These are phyloP conservation scores for Cremastinae sp. DNA, from an alignment of 2,888 invertebrate species.

Conservation along the genomic window DNA sequence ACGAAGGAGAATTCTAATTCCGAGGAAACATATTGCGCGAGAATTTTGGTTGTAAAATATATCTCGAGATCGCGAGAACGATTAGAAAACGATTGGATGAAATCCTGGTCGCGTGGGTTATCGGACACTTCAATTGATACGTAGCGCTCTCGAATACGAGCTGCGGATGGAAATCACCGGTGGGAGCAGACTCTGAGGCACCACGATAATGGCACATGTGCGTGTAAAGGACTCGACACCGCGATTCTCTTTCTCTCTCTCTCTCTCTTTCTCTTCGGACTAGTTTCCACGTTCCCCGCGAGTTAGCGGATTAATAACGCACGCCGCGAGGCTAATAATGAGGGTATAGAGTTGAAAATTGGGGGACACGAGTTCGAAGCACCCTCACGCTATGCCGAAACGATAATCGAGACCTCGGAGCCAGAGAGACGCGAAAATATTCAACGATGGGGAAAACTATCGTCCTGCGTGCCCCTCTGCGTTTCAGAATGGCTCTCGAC, in stretches of 20 bases:
- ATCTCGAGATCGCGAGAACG: background rate
- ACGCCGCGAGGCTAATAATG: conserved; percentile 76
- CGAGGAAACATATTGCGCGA: too few species aligned
- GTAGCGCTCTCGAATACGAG: background rate
- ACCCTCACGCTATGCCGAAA: conserved; percentile 40
- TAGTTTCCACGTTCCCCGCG: conserved; percentile 44
- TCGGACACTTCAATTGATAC: conserved; percentile 43
- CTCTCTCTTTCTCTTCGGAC: conserved; percentile 32
- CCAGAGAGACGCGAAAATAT: background rate
- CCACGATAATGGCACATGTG: conserved; percentile 61
- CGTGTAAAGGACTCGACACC: conserved; percentile 52
- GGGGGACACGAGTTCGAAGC: conserved; percentile 54
- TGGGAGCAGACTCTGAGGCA: conserved; percentile 50
- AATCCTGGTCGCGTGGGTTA: conserved; percentile 24
- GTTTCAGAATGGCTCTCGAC: conserved; percentile 18
- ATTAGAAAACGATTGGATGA: conserved; percentile 16
- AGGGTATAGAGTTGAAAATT: conserved; percentile 75
- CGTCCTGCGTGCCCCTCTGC: background rate
- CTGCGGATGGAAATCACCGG: conserved; percentile 49
- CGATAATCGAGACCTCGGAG: background rate
- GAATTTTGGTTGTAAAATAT: too few species aligned
- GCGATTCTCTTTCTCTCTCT: too few species aligned
- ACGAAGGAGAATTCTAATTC: too few species aligned
- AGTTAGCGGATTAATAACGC: conserved; percentile 79
- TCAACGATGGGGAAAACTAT: background rate